Base-by-base conservation (phyloP, 1,140 invertebrate species). In the Nephotettix cincticeps region DNA sequence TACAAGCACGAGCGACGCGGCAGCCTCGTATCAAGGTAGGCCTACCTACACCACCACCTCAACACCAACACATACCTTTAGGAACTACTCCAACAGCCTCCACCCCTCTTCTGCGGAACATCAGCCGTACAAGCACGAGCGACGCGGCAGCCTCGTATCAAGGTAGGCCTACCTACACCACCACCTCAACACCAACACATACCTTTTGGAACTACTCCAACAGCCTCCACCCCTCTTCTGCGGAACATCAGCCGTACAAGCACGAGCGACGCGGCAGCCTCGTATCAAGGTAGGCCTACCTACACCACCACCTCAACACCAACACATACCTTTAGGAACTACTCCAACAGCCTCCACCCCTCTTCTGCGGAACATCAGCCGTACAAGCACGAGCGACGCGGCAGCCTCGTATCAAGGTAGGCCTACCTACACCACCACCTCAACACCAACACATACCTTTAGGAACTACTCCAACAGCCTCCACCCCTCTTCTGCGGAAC, bases 231-330 rank as follows among this genome's bases (percentile, higher is more conserved):
- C 68, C 67, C 36, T 72, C 67, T 21, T 43, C 72, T 14, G 68
- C 75, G 63, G 61, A 71, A 25, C 68, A 23, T 32, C 56, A 69
- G n/a, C 72, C 72, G 56, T 47, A 68, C 47, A 56, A 58, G 19
- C 71, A 75, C n/a, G 79, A 79, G 36, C 71, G 79, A 1, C 47
- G 78, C n/a, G 76, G 77, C 47, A 79, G 78, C 58, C 74, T 80
- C 47, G 79, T 80, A 3, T 73, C 75, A 56, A 80, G 79, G 79
- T 80, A 77, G n/a, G n/a, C n/a, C n/a, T n/a, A n/a, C n/a, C n/a
- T n/a, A n/a, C n/a, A n/a, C n/a, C n/a, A n/a, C n/a, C n/a, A n/a
- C n/a, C n/a, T n/a, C n/a, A n/a, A n/a, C n/a, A n/a, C n/a, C n/a
- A n/a, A n/a, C n/a, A n/a, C n/a, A n/a, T n/a, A n/a, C n/a, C n/a